Evolutionary conservation across 2,797 vertebrate genomes (phyloP), one percentile per base, ranked within the genome.

Genomic region (Urophycis tenuis): DNA sequence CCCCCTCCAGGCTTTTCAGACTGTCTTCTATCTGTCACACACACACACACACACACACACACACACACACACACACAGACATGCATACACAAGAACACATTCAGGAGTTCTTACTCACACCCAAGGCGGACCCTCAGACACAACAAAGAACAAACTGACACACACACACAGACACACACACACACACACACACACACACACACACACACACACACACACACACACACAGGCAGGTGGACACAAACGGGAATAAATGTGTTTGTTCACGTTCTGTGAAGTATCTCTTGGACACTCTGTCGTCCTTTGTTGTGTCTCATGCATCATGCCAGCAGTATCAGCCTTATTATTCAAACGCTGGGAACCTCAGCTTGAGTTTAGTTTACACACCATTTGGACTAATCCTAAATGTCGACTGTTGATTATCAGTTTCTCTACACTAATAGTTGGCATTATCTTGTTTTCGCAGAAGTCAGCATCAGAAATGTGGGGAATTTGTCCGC

Each of bases 1-100:
- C 92, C 92, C 93, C 93, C 91, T 92, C 81, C n/a, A 92, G 90
- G 88, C 90, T 91, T 92, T 93, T 93, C 87, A 90, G 85, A 88
- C 76, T 90, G 89, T 88, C 87, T 88, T 81, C 74, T 14, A 81
- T 73, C 45, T 60, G 53, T 25, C 19, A 85, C 77, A 31, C 67
- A 15, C 71, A 34, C 78, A 45, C 36, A 60, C 34, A 35, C 73
- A 39, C 73, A 22, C 75, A 39, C 64, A 49, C 30, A 78, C 74
- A 76, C 79, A 81, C 80, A 76, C 85, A 67, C 77, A 60, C 80
- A 86, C 81, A 80, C 83, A 84, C 81, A 80, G 81, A 84, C 74
- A 41, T 67, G 34, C 53, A 60, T n/a, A 60, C 53, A 60, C 53
- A 53, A 17, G 22, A 25, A 73, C 73, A 34, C 77, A 22, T n/a